Percentiles rank a stretch among this genome's conserved stretches.
These are phyloP conservation scores for Hephaestus fuliginosus DNA, from an alignment of 2,797 vertebrate genomes.

Conservation along the genomic window DNA sequence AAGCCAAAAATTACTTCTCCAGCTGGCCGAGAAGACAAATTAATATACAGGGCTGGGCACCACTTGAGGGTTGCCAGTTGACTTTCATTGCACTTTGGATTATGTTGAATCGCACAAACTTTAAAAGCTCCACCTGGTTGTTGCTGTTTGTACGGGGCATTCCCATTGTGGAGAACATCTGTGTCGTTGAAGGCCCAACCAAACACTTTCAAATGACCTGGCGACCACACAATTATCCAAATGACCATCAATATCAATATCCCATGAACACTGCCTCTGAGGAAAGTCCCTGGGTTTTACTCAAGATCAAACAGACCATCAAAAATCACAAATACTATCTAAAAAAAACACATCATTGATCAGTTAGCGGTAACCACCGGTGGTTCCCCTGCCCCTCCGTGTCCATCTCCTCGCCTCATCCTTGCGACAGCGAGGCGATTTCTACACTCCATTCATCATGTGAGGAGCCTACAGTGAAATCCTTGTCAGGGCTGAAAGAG, in stretches of 20 bases:
- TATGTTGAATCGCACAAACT: conserved; percentile 42
- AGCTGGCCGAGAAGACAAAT: conserved; percentile 64
- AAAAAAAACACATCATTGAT: conserved; percentile 18
- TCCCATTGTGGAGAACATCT: conserved; percentile 28
- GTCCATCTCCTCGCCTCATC: conserved; percentile 24
- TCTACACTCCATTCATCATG: conserved; percentile 61
- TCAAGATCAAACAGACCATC: conserved; percentile 39
- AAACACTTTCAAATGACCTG: conserved; percentile 33
- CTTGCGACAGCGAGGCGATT: conserved; percentile 42
- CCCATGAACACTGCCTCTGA: conserved; percentile 2
- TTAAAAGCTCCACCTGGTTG: conserved; percentile 32
- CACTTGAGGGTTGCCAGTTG: conserved; percentile 46
- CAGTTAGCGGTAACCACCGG: conserved; percentile 47
- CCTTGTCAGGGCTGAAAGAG: conserved; percentile 65
- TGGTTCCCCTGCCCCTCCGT: conserved; percentile 38
- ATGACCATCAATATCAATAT: too few species aligned
- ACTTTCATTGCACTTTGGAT: conserved; percentile 64
- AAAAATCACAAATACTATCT: conserved; percentile 29
- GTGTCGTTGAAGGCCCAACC: conserved; percentile 23
- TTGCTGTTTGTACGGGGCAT: conserved; percentile 37
- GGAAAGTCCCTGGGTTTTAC: conserved; percentile 57
- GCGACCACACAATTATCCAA: conserved; percentile 42
- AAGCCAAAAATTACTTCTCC: conserved; percentile 62
- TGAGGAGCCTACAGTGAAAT: conserved; percentile 65
- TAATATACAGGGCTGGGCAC: conserved; percentile 49